Evolutionary conservation across 1,140 invertebrate species (phyloP), one percentile per base, ranked within the genome.

Genomic region (Drosophila busckii): DNA sequence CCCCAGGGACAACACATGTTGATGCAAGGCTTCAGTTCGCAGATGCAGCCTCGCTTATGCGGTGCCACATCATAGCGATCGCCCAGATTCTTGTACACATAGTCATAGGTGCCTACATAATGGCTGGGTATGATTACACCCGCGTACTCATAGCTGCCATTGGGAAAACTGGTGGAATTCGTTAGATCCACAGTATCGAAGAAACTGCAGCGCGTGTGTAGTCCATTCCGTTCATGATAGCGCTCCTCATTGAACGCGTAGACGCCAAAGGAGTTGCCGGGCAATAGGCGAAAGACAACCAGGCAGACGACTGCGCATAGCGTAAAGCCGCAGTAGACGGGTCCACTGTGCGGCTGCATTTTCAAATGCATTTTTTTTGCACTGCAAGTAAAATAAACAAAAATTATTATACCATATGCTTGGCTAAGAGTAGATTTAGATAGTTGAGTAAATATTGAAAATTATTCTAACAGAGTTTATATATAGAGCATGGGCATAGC

Each of bases 1-100:
- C 71, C 76, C 75, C 75, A 86, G 0, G 84, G 84, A 42, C 85
- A 87, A 25, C 85, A 87, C 3, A 87, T 67, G 16, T 86, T 86
- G 2, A 87, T 38, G 32, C 85, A 87, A 1, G 82, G 26, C 52
- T 85, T 86, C 25, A 87, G n/a, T 16, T 85, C 76, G 41, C 85
- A 87, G 23, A 85, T 60, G 20, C 85, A 87, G 1, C 69, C 85
- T 1, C 85, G 62, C 2, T 63, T 35, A 40, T 87, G 85, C 4
- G 54, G 50, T 2, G 50, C 38, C 3, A 85, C 85, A 16, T 80
- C 70, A 0, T 76, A 32, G 0, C 73, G 58, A 16, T 70, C 64
- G 9, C 66, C 58, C 6, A 80, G 52, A 29, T 83, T 64, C 8
- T 40, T 65, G 19, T 75, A 86, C 9, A 85, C 55, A 10, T 84